Conservation (phyloP, 1,140 invertebrate species). For the Chironomus tepperi region DNA sequence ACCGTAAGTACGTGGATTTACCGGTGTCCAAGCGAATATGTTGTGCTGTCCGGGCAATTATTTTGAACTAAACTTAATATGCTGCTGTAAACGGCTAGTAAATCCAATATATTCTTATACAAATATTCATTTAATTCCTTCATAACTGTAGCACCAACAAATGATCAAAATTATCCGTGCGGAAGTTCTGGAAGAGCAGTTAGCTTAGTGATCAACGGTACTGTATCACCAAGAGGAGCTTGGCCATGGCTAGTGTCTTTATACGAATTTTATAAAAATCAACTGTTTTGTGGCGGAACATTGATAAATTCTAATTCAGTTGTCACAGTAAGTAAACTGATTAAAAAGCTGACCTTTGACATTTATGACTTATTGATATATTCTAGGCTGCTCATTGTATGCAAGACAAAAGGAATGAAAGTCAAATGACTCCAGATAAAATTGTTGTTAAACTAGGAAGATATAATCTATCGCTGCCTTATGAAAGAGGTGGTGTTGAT, state of each 20-base stretch:
- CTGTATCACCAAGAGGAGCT: background rate
- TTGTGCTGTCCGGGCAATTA: too few species aligned
- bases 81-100: too few species aligned
- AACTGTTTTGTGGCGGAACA: conserved; percentile 8
- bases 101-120: too few species aligned
- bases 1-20: too few species aligned
- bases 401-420: background rate
- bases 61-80: too few species aligned
- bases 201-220: background rate
- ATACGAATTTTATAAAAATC: background rate
- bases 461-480: background rate
- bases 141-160: too few species aligned
- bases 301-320: background rate
- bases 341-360: background rate
- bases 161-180: background rate
- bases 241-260: background rate
- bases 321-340: background rate
- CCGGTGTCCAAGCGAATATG: too few species aligned
- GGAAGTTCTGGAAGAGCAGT: background rate
- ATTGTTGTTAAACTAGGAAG: background rate
- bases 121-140: too few species aligned
- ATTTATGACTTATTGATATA: background rate
- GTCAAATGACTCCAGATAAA: background rate
- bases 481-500: background rate
- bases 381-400: conserved; percentile 2